A percentile compares a stretch with the other conserved stretches of the same genome.
Conservation (phyloP, 1,140 invertebrate genomes). For the Dryas iulia region DNA sequence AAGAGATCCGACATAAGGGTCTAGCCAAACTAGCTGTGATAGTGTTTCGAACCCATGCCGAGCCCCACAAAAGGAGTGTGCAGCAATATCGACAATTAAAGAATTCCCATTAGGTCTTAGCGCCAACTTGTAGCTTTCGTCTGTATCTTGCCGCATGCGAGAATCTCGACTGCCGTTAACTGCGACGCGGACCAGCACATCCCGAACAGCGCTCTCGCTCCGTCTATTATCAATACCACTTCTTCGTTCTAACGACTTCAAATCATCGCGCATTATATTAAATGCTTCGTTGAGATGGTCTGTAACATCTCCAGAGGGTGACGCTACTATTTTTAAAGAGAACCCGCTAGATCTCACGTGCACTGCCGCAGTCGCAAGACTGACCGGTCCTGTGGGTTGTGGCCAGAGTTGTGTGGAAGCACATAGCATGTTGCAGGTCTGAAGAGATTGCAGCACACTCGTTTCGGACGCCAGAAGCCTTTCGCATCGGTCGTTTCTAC, state of each 20-base stretch:
- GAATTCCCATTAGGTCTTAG: slow-evolving; percentile 78
- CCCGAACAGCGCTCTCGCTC: slow-evolving; percentile 52
- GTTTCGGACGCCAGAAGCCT: slow-evolving; percentile 60
- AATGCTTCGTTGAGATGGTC: slow-evolving; percentile 63
- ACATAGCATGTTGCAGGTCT: slow-evolving; percentile 82
- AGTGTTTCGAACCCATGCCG: slow-evolving; percentile 90
- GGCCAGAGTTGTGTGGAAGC: slow-evolving; percentile 82
- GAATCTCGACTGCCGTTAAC: slow-evolving; percentile 77
- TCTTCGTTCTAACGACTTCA: slow-evolving; percentile 51
- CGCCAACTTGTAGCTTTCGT: slow-evolving; percentile 87
- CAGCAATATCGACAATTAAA: slow-evolving; percentile 83
- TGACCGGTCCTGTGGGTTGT: slow-evolving; percentile 79
- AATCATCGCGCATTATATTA: slow-evolving; percentile 53
- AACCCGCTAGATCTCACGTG: slow-evolving; percentile 50
- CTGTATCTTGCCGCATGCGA: slow-evolving; percentile 84
- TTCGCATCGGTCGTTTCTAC: slow-evolving; percentile 78
- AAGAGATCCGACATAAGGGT: slow-evolving; percentile 82
- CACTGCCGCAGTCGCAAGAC: slow-evolving; percentile 72
- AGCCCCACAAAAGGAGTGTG: slow-evolving; percentile 87
- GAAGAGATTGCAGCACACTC: slow-evolving; percentile 65
- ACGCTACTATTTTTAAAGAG: slow-evolving; percentile 46
- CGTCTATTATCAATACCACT: slow-evolving; percentile 70
- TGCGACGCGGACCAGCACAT: slow-evolving; percentile 78
- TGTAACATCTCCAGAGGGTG: slow-evolving; percentile 55
- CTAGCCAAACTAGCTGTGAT: slow-evolving; percentile 89